These are phyloP conservation scores for Eubasilissa regina DNA, from an alignment of 1,140 invertebrate genomes.

Conservation along the genomic window DNA sequence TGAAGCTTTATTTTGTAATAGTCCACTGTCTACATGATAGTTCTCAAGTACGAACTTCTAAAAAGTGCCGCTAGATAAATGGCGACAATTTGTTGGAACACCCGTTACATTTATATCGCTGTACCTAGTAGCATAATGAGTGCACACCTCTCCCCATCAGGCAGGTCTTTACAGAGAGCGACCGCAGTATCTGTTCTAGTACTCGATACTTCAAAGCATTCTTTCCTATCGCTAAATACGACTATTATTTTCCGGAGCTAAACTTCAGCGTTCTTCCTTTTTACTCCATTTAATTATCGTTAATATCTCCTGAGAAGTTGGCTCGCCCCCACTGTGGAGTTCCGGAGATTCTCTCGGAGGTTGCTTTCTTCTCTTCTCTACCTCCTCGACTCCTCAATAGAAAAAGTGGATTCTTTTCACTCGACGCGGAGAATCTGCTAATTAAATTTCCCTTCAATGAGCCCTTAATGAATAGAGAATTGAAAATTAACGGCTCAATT, in stretches of 20 bases:
- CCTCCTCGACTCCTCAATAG: background rate
- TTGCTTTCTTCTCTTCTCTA: background rate
- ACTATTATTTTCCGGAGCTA: too few relatives aligned
- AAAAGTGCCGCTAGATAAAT: too few relatives aligned
- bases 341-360: too few relatives aligned
- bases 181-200: background rate
- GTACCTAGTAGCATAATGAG: too few relatives aligned
- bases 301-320: background rate
- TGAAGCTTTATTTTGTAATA: too few relatives aligned
- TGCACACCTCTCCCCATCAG: too few relatives aligned
- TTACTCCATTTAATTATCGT: background rate
- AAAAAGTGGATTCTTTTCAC: conserved; percentile 16
- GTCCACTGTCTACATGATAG: too few relatives aligned
- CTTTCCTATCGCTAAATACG: background rate
- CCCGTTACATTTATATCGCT: too few relatives aligned
- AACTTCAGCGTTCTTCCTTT: background rate
- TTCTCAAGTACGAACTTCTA: too few relatives aligned
- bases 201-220: background rate
- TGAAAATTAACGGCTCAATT: background rate
- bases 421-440: background rate
- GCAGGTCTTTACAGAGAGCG: too few relatives aligned
- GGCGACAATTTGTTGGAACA: too few relatives aligned
- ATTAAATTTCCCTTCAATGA: conserved; percentile 20
- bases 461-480: background rate
- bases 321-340: too few relatives aligned